Evolutionary conservation across 2,113 vertebrate species (phyloP).

Genomic region (Poeciliopsis prolifica): DNA sequence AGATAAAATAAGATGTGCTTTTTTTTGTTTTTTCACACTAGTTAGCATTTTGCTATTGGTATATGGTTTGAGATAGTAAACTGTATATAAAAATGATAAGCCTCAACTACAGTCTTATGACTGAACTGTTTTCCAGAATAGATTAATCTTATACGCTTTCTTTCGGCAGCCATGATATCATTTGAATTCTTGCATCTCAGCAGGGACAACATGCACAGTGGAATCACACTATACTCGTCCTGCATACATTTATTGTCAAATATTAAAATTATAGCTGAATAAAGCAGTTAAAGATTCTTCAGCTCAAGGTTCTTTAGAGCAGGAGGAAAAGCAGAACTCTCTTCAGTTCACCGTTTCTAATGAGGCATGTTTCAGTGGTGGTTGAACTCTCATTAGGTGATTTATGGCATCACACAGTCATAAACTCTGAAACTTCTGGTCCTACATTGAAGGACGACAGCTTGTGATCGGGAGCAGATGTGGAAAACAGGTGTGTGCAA

Average conservation of each 20-base stretch:
- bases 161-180: conserved; percentile 19
- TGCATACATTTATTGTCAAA: conserved; percentile 16
- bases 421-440: conserved; percentile 57
- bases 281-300: conserved; percentile 28
- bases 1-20: neutral
- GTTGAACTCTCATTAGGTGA: conserved; percentile 48
- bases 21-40: neutral
- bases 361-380: conserved; percentile 54
- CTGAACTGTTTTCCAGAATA: neutral
- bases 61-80: neutral
- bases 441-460: conserved; percentile 55
- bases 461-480: conserved; percentile 68
- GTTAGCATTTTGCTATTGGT: neutral
- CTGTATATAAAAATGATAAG: neutral
- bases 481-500: conserved; percentile 71
- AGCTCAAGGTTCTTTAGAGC: conserved; percentile 9
- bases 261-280: neutral
- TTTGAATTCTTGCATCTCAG: neutral
- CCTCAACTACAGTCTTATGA: neutral
- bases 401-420: conserved; percentile 60
- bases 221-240: conserved; percentile 41
- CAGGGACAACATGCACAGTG: conserved; percentile 25
- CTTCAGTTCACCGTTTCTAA: conserved; percentile 38
- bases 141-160: neutral
- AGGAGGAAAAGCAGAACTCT: conserved; percentile 34